phyloP scores from a whole-genome alignment of 2,888 invertebrate genomes.

The Apotomis turbidana region DNA sequence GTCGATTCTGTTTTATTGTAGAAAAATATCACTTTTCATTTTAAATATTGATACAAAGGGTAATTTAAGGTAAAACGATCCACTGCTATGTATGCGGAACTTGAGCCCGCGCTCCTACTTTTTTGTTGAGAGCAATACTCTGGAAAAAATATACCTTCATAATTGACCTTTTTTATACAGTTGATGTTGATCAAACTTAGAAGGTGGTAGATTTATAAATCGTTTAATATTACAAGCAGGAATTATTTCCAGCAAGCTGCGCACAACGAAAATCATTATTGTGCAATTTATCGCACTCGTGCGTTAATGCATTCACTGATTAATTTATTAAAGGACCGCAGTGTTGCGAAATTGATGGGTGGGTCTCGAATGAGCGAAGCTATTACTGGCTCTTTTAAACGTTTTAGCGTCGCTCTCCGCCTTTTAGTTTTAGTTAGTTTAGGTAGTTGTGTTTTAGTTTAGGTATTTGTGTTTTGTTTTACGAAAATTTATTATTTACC shows the following conservation, averaged over 20 bases:
- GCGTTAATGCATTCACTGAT: constrained; percentile 69
- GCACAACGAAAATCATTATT: constrained; percentile 66
- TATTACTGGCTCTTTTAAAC: constrained; percentile 8
- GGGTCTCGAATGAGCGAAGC: constrained; percentile 23
- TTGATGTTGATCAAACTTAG: background rate
- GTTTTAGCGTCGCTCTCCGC: background rate
- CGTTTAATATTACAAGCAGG: constrained; percentile 14
- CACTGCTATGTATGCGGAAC: no score
- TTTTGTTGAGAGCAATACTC: no score
- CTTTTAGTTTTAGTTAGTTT: background rate
- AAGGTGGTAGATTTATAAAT: constrained; percentile 2
- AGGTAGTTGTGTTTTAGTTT: background rate
- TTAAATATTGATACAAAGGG: no score
- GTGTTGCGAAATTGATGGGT: constrained; percentile 63
- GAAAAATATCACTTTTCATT: no score
- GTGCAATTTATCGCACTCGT: constrained; percentile 67
- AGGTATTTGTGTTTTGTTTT: background rate
- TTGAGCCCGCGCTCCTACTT: no score
- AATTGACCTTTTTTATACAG: background rate
- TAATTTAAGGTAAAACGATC: no score
- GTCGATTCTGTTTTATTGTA: no score
- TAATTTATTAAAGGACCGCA: constrained; percentile 73
- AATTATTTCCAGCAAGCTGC: constrained; percentile 61
- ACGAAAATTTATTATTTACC: background rate
- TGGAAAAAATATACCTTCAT: no score